Evolutionary conservation across 2,113 vertebrate species (phyloP), one percentile per base, ranked within the genome.

Genomic region (Tachysurus fulvidraco): DNA sequence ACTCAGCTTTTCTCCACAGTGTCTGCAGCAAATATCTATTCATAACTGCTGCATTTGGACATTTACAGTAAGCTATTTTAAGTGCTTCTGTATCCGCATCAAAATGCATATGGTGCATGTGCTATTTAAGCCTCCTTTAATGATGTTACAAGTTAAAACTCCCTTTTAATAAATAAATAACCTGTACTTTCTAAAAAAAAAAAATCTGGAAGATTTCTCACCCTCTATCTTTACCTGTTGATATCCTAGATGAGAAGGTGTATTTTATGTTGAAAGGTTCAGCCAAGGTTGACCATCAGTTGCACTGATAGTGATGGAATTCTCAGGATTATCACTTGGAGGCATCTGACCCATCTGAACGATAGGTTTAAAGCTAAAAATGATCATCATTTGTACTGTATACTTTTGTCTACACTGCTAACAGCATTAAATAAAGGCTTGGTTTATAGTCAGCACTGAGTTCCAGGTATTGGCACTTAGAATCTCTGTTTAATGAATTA

Each of bases 1-100:
- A 81, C 54, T 81, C 55, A 60, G 65, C 65, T 86, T 74, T 86
- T 81, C 55, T 81, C 3, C 57, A 6, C 55, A 59, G 78, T 80
- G 54, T 80, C 78, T 80, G 54, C 52, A 79, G 55, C 36, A 81
- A 30, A 12, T 82, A 73, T 17, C 1, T 81, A 55, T 25, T 25
- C 19, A 76, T 11, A n/a, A 77, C 19, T 85, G 67, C 46, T 83
- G 44, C 36, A 84, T 44, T 84, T 57, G 62, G 52, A 23, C 25
- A 65, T 79, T 79, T 85, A 85, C 44, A 30, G 28, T 67, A n/a
- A 41, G 60, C 59, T 67, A 36, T 54, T 79, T 85, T 54, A n/a
- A 59, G 23, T 79, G 25, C 16, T 65, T 1, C 46, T 62, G 30
- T 28, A 59, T 30, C 84, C 41, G 62, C 52, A 44, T 36, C 57